Conservation (phyloP, 2,113 vertebrate genomes). For the Pithys albifrons region DNA sequence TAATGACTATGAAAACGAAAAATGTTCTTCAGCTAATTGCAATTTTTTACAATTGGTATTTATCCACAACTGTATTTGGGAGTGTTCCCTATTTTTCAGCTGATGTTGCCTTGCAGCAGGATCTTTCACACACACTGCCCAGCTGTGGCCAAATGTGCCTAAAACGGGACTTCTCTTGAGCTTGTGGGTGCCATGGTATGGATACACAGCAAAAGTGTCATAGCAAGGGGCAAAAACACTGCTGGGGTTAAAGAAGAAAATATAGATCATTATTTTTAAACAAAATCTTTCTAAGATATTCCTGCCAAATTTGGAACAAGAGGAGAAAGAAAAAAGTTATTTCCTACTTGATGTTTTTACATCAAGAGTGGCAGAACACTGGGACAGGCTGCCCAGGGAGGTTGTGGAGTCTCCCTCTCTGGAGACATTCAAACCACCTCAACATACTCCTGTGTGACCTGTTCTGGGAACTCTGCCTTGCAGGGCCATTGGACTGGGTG, state of each 20-base stretch:
- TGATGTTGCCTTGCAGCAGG: neutral
- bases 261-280: neutral
- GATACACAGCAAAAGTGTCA: neutral
- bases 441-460: neutral
- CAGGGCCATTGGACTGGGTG: neutral
- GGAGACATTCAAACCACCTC: no score
- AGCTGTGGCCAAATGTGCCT: neutral
- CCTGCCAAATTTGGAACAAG: neutral
- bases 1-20: neutral
- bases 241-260: neutral
- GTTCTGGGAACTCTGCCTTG: neutral
- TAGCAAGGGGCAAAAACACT: neutral
- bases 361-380: neutral
- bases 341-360: neutral
- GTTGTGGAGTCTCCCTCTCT: neutral
- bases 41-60: neutral
- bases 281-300: neutral
- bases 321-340: neutral
- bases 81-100: neutral
- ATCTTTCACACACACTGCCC: fast-evolving
- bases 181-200: neutral
- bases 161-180: fast-evolving
- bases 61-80: neutral
- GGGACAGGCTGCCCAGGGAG: neutral
- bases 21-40: neutral